Percentiles rank a stretch among this genome's conserved stretches.
Evolutionary conservation across 1,140 invertebrate genomes (phyloP).

Genomic region (Idris sp.): DNA sequence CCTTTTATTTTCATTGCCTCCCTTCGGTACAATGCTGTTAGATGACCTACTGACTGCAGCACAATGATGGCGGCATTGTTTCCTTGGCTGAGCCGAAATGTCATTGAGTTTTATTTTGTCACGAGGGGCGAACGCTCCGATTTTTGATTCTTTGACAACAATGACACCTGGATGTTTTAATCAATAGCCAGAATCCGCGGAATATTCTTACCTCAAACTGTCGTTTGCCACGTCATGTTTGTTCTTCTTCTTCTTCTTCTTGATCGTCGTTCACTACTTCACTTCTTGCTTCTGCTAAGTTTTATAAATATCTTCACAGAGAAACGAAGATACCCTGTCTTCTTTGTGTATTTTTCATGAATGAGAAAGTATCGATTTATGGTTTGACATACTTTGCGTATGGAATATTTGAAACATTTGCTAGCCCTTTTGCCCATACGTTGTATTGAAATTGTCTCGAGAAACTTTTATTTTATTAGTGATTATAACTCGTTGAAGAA

Average conservation of each 20-base stretch:
- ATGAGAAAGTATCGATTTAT: slow-evolving; percentile 52
- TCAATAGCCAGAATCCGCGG: slow-evolving; percentile 41
- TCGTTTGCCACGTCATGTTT: slow-evolving; percentile 5
- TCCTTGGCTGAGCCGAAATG: slow-evolving; percentile 44
- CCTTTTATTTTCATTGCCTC: slow-evolving; percentile 48
- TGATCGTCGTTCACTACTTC: not conserved
- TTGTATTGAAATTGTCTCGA: slow-evolving; percentile 22
- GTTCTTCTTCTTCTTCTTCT: slow-evolving; percentile 1
- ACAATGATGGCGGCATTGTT: slow-evolving; percentile 51
- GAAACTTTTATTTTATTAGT: slow-evolving; percentile 13
- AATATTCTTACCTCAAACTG: slow-evolving; percentile 14
- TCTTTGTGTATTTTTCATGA: slow-evolving; percentile 28
- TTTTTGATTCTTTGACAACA: slow-evolving; percentile 43
- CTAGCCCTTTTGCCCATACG: slow-evolving; percentile 10
- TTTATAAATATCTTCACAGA: slow-evolving; percentile 3
- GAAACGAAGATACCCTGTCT: slow-evolving; percentile 8
- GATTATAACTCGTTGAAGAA: not conserved
- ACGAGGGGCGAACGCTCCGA: slow-evolving; percentile 47
- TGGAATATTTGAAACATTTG: slow-evolving; percentile 16
- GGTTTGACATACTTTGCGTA: slow-evolving; percentile 46
- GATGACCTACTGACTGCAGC: slow-evolving; percentile 46
- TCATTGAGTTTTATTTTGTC: slow-evolving; percentile 55
- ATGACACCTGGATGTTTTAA: slow-evolving; percentile 55
- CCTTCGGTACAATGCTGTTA: slow-evolving; percentile 48
- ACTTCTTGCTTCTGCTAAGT: too few relatives aligned